Percentiles rank a stretch among this genome's conserved stretches.
These are phyloP conservation scores for Todiramphus saurophagus DNA, from an alignment of 2,113 vertebrate species.

Conservation along the genomic window DNA sequence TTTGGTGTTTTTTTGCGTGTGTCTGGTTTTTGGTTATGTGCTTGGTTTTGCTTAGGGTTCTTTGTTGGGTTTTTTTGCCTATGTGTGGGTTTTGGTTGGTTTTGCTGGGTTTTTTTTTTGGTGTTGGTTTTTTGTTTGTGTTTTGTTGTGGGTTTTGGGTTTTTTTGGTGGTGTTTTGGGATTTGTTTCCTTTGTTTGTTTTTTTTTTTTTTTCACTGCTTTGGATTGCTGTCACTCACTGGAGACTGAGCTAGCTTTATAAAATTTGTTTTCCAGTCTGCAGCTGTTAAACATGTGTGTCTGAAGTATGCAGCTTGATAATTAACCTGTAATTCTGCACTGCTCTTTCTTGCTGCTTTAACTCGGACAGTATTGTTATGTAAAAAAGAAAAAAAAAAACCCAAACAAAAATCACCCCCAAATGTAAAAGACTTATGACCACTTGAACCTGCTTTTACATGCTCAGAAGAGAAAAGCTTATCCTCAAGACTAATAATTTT, in stretches of 20 bases:
- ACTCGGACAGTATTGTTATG: background rate
- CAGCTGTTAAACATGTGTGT: background rate
- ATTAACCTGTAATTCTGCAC: background rate
- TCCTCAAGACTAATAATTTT: background rate
- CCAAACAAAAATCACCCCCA: background rate
- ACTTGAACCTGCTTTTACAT: background rate
- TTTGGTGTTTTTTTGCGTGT: too few species aligned
- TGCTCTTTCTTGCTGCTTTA: background rate
- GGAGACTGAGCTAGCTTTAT: background rate
- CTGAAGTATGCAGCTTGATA: background rate
- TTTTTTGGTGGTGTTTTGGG: too few species aligned
- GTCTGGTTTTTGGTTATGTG: too few species aligned
- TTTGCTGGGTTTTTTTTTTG: background rate
- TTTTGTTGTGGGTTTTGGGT: too few species aligned
- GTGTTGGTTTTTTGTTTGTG: background rate
- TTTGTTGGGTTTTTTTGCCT: too few species aligned
- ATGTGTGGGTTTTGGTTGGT: too few species aligned
- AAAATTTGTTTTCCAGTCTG: background rate
- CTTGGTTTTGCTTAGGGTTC: too few species aligned
- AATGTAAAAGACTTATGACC: background rate
- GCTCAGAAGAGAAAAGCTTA: background rate
- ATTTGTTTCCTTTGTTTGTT: background rate
- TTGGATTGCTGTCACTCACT: background rate
- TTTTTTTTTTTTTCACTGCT: background rate
- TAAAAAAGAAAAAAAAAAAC: background rate